These are phyloP conservation scores for Malurus elegans DNA, from an alignment of 2,113 vertebrate species.

Conservation along the genomic window DNA sequence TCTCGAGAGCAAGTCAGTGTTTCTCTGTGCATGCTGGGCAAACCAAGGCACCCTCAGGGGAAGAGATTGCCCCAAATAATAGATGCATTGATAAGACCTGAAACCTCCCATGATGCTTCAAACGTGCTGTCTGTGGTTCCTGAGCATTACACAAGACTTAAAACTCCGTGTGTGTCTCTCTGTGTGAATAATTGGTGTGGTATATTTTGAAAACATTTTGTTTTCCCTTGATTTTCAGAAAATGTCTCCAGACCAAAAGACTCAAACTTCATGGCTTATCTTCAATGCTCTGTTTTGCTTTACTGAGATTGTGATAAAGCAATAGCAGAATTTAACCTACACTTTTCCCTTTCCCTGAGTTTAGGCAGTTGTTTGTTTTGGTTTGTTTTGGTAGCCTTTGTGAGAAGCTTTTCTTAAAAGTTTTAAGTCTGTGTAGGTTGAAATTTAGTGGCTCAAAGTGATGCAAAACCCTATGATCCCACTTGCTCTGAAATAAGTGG, in stretches of 20 bases:
- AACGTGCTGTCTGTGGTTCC: background rate
- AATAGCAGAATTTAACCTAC: background rate
- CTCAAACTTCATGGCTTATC: background rate
- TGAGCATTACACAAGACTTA: background rate
- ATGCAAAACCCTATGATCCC: background rate
- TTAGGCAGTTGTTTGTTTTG: background rate
- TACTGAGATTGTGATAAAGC: background rate
- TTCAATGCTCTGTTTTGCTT: background rate
- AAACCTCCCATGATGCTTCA: slow-evolving; percentile 49
- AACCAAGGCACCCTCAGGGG: slow-evolving; percentile 33
- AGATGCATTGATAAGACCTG: slow-evolving; percentile 50
- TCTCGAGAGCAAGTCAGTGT: slow-evolving; percentile 31
- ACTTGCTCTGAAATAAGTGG: background rate
- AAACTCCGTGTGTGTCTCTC: background rate
- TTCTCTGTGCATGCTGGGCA: background rate
- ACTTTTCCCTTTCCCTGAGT: background rate
- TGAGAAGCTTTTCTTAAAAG: background rate
- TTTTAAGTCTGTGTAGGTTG: background rate
- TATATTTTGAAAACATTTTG: background rate
- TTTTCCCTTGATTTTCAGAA: background rate
- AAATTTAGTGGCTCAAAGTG: background rate
- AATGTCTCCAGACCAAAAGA: background rate
- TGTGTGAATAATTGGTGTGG: background rate
- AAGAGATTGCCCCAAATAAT: slow-evolving; percentile 56
- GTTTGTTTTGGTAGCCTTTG: background rate